phyloP scores from a whole-genome alignment of 2,113 vertebrate genomes.

The Gallinago jamesoni region DNA sequence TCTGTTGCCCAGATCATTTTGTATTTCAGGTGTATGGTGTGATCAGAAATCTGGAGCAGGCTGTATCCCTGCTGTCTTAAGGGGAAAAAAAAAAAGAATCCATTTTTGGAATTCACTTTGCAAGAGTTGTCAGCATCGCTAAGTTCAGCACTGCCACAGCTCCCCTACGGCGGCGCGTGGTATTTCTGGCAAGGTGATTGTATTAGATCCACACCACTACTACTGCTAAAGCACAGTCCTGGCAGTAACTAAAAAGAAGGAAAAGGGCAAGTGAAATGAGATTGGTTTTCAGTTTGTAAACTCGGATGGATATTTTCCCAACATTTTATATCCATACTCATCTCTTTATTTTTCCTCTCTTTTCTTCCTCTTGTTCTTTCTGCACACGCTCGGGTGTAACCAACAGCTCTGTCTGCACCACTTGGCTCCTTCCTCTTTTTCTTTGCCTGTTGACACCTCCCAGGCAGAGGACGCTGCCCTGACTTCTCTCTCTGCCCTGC shows the following conservation, averaged over 20 bases:
- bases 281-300: neutral
- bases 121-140: neutral
- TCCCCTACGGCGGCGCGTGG: neutral
- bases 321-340: neutral
- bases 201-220: neutral
- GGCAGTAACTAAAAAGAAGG: neutral
- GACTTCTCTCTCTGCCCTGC: neutral
- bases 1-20: neutral
- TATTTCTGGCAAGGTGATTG: neutral
- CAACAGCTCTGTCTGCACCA: neutral
- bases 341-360: neutral
- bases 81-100: neutral
- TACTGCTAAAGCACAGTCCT: neutral
- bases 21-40: neutral
- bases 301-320: neutral
- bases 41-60: slow-evolving; percentile 13
- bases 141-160: neutral
- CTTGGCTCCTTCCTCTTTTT: neutral
- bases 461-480: neutral
- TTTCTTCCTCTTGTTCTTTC: neutral
- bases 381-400: fast-evolving
- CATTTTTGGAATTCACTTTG: neutral
- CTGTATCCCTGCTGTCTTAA: neutral
- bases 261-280: neutral
- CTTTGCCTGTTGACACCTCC: neutral